A percentile compares a stretch with the other conserved stretches of the same genome.
These are phyloP conservation scores for Agrotis clavis DNA, from an alignment of 2,888 invertebrate species.

Conservation along the genomic window DNA sequence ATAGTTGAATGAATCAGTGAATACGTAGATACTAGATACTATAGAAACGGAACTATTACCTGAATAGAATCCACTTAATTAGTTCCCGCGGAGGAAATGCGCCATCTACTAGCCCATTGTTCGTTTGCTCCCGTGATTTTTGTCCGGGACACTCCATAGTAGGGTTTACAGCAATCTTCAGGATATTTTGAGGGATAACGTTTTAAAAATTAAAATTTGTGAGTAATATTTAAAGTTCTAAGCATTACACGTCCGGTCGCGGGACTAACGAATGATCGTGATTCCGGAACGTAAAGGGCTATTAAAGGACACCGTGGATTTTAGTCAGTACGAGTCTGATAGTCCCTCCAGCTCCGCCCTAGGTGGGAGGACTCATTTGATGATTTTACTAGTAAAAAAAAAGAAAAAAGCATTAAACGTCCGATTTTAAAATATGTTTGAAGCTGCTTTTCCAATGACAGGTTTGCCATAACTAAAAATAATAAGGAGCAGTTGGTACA, in stretches of 20 bases:
- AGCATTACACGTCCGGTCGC: neutral
- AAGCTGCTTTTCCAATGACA: neutral
- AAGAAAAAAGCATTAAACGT: too few relatives aligned
- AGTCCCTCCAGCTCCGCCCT: too few relatives aligned
- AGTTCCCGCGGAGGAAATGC: constrained; percentile 76
- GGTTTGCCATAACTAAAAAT: neutral
- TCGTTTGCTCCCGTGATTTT: constrained; percentile 75
- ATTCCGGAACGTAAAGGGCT: too few relatives aligned
- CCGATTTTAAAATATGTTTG: neutral
- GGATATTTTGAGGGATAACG: constrained; percentile 32
- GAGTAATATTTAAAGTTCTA: neutral
- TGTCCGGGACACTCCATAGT: constrained; percentile 61
- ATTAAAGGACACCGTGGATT: too few relatives aligned
- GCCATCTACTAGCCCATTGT: constrained; percentile 77
- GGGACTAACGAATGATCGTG: too few relatives aligned
- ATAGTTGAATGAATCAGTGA: constrained; percentile 49
- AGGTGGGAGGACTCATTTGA: too few relatives aligned
- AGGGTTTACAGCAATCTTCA: constrained; percentile 36
- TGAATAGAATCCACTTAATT: constrained; percentile 81
- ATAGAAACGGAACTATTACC: constrained; percentile 69
- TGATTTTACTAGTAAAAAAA: too few relatives aligned
- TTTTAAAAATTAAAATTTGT: neutral
- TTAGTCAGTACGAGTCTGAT: too few relatives aligned
- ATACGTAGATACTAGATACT: constrained; percentile 42
- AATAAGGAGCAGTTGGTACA: neutral